These are phyloP conservation scores for Elephantulus edwardii DNA, from an alignment of 2,113 vertebrate species.

Conservation along the genomic window DNA sequence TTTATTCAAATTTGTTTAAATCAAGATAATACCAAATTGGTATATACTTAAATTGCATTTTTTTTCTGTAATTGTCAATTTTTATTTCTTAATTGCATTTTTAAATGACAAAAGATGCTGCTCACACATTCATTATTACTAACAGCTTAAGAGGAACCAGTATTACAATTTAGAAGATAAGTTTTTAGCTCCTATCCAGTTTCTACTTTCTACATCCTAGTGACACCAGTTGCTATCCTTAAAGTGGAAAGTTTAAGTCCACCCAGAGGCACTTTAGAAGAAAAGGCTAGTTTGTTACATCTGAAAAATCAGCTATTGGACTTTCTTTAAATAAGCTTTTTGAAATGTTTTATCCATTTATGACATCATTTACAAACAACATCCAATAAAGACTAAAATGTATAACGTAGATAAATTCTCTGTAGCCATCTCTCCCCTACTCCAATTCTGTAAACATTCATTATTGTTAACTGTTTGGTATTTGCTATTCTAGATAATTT, in stretches of 20 bases:
- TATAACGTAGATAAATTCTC: background rate
- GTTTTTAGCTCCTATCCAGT: background rate
- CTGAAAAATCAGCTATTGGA: background rate
- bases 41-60: background rate
- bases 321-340: background rate
- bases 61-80: background rate
- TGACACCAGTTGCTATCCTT: background rate
- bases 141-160: background rate
- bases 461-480: background rate
- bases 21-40: background rate
- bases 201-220: background rate
- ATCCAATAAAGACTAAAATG: background rate
- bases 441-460: background rate
- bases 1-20: constrained; percentile 19
- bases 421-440: background rate
- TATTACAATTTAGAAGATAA: background rate
- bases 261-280: background rate
- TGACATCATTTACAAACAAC: background rate
- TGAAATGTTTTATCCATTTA: background rate
- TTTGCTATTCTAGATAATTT: background rate
- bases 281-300: no score
- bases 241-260: background rate
- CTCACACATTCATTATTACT: background rate
- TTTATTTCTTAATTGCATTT: no score
- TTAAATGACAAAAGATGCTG: constrained; percentile 7